phyloP scores from a whole-genome alignment of 2,113 vertebrate species.

The Albula glossodonta region DNA sequence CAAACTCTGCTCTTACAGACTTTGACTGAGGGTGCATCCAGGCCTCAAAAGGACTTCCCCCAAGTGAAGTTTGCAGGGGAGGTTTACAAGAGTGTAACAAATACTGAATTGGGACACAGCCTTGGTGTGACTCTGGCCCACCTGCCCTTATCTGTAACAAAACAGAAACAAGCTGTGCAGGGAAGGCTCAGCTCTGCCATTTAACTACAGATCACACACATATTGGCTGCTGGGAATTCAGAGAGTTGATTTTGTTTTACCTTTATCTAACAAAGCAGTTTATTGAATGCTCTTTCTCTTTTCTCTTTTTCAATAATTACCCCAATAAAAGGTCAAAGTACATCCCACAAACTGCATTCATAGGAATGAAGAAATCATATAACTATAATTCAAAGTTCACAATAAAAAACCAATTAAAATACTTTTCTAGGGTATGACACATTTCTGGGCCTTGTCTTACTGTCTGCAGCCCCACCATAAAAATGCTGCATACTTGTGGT shows the following conservation, averaged over 20 bases:
- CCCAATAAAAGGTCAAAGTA: background rate
- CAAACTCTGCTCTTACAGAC: no score
- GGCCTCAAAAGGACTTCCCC: no score
- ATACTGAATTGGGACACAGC: no score
- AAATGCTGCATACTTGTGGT: background rate
- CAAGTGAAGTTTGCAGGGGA: no score
- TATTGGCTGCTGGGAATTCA: background rate
- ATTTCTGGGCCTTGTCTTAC: background rate
- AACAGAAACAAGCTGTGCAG: background rate
- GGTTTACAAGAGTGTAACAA: no score
- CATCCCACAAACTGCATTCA: slow-evolving; percentile 1
- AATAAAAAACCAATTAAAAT: background rate
- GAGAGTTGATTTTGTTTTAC: background rate
- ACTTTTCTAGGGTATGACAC: background rate
- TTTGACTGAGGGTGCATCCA: no score
- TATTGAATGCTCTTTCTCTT: background rate
- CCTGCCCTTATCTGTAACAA: background rate
- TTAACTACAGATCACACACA: background rate
- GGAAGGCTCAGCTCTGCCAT: background rate
- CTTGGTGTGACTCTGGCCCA: background rate
- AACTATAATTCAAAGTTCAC: background rate
- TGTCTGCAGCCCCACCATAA: background rate
- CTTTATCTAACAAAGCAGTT: background rate
- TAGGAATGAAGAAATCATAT: background rate
- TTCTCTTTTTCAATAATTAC: background rate